Percentiles rank a stretch among this genome's conserved stretches.
Conservation (phyloP, 2,888 invertebrate species). For the Liposcelis brunnea region DNA sequence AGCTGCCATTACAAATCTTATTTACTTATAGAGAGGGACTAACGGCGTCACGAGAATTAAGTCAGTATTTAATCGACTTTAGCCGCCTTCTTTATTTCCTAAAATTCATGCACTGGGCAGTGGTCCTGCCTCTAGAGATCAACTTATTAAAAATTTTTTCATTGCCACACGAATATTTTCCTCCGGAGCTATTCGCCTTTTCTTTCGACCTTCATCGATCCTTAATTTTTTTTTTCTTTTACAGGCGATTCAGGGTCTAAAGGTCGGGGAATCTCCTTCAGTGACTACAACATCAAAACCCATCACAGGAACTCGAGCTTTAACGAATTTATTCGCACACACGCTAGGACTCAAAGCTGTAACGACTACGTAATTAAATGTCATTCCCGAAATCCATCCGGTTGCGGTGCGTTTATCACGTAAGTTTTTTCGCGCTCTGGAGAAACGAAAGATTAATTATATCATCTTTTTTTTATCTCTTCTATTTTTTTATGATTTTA, state of each 20-base stretch:
- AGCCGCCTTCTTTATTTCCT: too few relatives aligned
- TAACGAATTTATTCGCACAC: slow-evolving; percentile 2
- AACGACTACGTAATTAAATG: slow-evolving; percentile 39
- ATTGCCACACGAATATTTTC: too few relatives aligned
- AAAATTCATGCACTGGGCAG: too few relatives aligned
- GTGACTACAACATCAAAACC: slow-evolving; percentile 8
- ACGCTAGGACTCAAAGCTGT: slow-evolving; percentile 1
- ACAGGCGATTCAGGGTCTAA: slow-evolving; percentile 8
- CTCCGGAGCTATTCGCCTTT: too few relatives aligned
- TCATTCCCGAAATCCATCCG: slow-evolving; percentile 67
- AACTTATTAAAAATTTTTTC: too few relatives aligned
- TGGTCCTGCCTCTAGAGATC: too few relatives aligned
- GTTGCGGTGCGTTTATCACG: slow-evolving; percentile 42
- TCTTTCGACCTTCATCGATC: too few relatives aligned
- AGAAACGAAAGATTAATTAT: slow-evolving; percentile 11
- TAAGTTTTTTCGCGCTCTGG: slow-evolving; percentile 10
- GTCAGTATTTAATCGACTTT: too few relatives aligned
- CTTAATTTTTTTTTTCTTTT: background rate
- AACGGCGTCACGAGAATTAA: too few relatives aligned
- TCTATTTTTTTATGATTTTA: slow-evolving; percentile 1
- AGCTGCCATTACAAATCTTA: too few relatives aligned
- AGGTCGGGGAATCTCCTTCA: slow-evolving; percentile 8
- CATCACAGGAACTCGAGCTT: slow-evolving; percentile 8
- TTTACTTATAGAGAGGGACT: too few relatives aligned
- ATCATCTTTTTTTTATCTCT: background rate